phyloP scores from a whole-genome alignment of 2,888 invertebrate species.

The Notocelia uddmanniana region DNA sequence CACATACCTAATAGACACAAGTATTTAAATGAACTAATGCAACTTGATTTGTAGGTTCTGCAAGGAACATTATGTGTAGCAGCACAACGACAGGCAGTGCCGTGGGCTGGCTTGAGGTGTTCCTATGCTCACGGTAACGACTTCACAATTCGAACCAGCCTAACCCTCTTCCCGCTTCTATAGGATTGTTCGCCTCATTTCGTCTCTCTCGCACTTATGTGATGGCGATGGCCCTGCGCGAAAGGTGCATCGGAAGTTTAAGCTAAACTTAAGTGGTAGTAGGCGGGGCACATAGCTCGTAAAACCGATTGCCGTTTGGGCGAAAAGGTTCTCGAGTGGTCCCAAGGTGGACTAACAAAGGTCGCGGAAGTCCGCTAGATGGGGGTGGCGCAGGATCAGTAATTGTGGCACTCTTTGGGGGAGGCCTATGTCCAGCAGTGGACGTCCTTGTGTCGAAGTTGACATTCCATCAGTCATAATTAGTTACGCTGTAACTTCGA shows the following conservation, averaged over 20 bases:
- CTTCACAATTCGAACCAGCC: slow-evolving; percentile 36
- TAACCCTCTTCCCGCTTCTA: slow-evolving; percentile 22
- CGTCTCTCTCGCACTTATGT: slow-evolving; percentile 25
- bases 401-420: no score
- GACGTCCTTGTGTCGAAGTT: no score
- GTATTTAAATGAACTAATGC: slow-evolving; percentile 29
- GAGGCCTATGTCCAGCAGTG: no score
- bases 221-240: slow-evolving; percentile 22
- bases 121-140: slow-evolving; percentile 28
- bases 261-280: no score
- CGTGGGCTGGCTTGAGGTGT: slow-evolving; percentile 56
- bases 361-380: no score
- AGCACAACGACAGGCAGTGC: slow-evolving; percentile 78
- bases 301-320: no score
- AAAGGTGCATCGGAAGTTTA: slow-evolving; percentile 50
- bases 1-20: background rate
- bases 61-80: slow-evolving; percentile 65
- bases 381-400: no score
- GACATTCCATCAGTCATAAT: no score
- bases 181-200: background rate
- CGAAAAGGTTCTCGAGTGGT: no score
- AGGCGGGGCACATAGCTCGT: no score
- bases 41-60: slow-evolving; percentile 68
- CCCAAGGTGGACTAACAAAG: no score
- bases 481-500: no score